phyloP scores from a whole-genome alignment of 1,140 invertebrate species.

The Drosophila burlai region DNA sequence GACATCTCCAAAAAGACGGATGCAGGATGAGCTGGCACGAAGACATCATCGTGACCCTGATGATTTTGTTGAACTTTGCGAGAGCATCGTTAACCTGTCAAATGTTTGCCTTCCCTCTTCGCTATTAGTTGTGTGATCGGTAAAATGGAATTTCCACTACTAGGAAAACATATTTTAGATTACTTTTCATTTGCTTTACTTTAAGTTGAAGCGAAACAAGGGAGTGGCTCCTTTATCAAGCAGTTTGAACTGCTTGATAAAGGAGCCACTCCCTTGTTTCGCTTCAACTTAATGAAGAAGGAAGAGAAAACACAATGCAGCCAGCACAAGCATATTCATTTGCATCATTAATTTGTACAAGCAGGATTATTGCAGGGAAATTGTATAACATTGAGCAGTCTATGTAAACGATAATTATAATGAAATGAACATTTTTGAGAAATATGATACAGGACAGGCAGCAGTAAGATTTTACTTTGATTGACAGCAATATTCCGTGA shows the following conservation, averaged over 20 bases:
- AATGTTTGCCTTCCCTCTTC: slow-evolving; percentile 22
- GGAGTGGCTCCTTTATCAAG: not conserved
- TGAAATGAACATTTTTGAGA: not conserved
- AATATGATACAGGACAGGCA: not conserved
- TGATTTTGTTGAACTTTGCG: slow-evolving; percentile 33
- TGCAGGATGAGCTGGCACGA: slow-evolving; percentile 23
- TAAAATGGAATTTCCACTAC: not conserved
- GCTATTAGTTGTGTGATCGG: slow-evolving; percentile 17
- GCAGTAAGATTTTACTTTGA: not conserved
- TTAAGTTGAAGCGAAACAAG: not conserved
- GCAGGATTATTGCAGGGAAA: not conserved
- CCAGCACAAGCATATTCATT: not conserved
- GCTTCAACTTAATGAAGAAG: not conserved
- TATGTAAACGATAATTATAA: not conserved
- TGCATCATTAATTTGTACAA: not conserved
- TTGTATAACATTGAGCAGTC: not conserved
- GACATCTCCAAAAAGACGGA: slow-evolving; percentile 20
- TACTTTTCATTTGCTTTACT: not conserved
- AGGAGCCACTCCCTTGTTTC: too few species aligned
- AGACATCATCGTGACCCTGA: slow-evolving; percentile 25
- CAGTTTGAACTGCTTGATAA: not conserved
- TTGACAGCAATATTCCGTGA: not conserved
- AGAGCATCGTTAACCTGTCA: slow-evolving; percentile 33
- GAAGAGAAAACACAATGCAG: not conserved
- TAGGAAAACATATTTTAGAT: not conserved